These are phyloP conservation scores for Xenopus tropicalis DNA, from an alignment of 2,113 vertebrate genomes.

Conservation along the genomic window UCB_Xtro_10.0 CM004445.2:117572001-117572500, in stretches of 20 bases:
- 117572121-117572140: too few relatives aligned
- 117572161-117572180: not conserved
- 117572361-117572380: constrained; percentile 61
- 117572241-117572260: constrained; percentile 53
- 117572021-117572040: too few relatives aligned
- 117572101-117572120: too few relatives aligned
- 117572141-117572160: too few relatives aligned
- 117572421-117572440: constrained; percentile 77
- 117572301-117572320: constrained; percentile 77
- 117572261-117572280: constrained; percentile 72
- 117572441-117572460: constrained; percentile 78
- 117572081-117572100: too few relatives aligned
- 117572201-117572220: not conserved
- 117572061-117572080: too few relatives aligned
- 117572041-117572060: too few relatives aligned
- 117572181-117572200: not conserved
- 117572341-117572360: constrained; percentile 81
- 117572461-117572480: constrained; percentile 84
- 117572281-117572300: constrained; percentile 65
- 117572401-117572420: constrained; percentile 71
- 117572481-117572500: constrained; percentile 87
- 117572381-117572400: constrained; percentile 10
- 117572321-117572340: constrained; percentile 84
- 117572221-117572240: not conserved
- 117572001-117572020: too few relatives aligned